phyloP scores from a whole-genome alignment of 1,140 invertebrate genomes.

The Hormaphis cornu region DNA sequence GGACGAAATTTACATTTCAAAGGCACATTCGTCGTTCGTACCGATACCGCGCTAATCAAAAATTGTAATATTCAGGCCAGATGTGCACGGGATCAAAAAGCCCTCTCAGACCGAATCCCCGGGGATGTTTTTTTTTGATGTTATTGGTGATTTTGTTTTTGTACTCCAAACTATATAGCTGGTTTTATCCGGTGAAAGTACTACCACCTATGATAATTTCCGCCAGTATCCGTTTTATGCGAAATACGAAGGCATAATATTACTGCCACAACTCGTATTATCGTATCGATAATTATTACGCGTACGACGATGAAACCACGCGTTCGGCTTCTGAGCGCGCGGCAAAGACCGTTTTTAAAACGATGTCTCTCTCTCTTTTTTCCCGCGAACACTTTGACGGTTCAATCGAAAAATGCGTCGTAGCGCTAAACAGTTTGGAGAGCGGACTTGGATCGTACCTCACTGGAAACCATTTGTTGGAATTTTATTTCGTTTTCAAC shows the following conservation, averaged over 20 bases:
- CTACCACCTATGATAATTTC: conserved; percentile 14
- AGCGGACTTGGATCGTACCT: too few relatives aligned
- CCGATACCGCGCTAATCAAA: conserved; percentile 27
- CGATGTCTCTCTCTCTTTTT: too few relatives aligned
- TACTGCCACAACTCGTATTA: too few relatives aligned
- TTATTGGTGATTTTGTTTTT: conserved; percentile 25
- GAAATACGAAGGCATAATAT: not conserved
- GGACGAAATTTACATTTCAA: conserved; percentile 27
- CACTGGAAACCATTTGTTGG: too few relatives aligned
- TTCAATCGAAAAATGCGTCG: too few relatives aligned
- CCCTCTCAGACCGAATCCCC: not conserved
- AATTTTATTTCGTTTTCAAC: too few relatives aligned
- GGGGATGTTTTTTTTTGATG: not conserved
- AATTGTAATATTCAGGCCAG: conserved; percentile 8
- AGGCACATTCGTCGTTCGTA: not conserved
- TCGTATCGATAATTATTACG: too few relatives aligned
- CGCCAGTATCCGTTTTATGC: not conserved
- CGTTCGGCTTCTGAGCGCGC: too few relatives aligned
- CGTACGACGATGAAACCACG: too few relatives aligned
- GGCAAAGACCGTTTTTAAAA: too few relatives aligned
- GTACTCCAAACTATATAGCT: not conserved
- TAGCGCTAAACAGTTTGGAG: too few relatives aligned
- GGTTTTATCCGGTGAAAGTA: not conserved
- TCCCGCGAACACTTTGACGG: too few relatives aligned
- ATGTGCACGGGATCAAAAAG: not conserved